These are phyloP conservation scores for Scaptomyza graminum DNA, from an alignment of 1,140 invertebrate genomes.

Conservation along the genomic window DNA sequence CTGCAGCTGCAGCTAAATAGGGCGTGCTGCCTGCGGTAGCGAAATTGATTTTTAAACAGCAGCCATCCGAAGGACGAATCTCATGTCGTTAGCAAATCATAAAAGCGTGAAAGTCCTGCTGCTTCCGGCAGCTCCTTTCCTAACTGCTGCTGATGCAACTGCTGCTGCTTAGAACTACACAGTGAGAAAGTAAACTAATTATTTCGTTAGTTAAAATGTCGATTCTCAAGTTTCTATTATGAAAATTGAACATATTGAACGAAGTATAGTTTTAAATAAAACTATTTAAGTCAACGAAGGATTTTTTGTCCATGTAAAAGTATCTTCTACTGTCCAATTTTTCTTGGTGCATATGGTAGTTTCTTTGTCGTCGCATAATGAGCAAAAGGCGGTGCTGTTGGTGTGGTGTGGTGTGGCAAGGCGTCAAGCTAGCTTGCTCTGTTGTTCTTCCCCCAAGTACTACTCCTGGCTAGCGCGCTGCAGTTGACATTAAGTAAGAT, in stretches of 20 bases:
- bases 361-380: conserved; percentile 77
- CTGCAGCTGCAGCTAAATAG: conserved; percentile 24
- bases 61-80: conserved; percentile 38
- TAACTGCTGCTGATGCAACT: conserved; percentile 11
- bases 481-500: conserved; percentile 81
- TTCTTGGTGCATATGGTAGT: conserved; percentile 43
- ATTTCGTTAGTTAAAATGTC: too few species aligned
- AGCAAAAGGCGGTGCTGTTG: conserved; percentile 39
- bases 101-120: conserved; percentile 63
- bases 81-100: conserved; percentile 79
- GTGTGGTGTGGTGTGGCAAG: not conserved
- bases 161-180: conserved; percentile 40
- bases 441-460: not conserved
- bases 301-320: too few species aligned
- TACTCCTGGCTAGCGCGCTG: conserved; percentile 42
- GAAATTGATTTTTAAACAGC: conserved; percentile 80
- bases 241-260: too few species aligned
- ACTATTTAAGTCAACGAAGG: too few species aligned
- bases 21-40: conserved; percentile 54
- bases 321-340: not conserved
- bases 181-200: not conserved
- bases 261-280: too few species aligned
- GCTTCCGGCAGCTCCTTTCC: not conserved
- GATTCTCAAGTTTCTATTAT: too few species aligned
- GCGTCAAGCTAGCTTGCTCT: not conserved